A percentile compares a stretch with the other conserved stretches of the same genome.
These are phyloP conservation scores for Danio tinwini DNA, from an alignment of 2,797 vertebrate species.

Conservation along the genomic window DNA sequence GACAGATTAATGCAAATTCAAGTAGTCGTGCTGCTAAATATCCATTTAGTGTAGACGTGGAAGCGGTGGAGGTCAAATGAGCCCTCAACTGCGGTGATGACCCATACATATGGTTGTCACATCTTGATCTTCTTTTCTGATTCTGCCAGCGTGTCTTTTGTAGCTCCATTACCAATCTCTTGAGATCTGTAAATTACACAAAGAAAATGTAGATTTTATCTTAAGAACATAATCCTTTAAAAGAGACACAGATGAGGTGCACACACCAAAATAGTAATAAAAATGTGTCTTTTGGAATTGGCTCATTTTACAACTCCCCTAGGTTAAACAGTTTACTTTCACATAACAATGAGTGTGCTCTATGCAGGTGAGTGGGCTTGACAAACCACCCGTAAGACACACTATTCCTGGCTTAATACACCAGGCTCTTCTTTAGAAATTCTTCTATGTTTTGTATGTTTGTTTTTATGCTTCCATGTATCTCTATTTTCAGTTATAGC, in stretches of 20 bases:
- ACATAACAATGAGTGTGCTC: too few species aligned
- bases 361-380: too few species aligned
- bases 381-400: too few species aligned
- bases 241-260: background rate
- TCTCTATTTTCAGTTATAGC: too few species aligned
- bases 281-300: too few species aligned
- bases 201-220: slow-evolving; percentile 14
- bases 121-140: slow-evolving; percentile 44
- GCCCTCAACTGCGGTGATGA: slow-evolving; percentile 45
- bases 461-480: too few species aligned
- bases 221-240: slow-evolving; percentile 24
- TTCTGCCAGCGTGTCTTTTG: slow-evolving; percentile 26
- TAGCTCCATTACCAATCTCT: slow-evolving; percentile 38
- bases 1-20: slow-evolving; percentile 46
- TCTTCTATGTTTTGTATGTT: too few species aligned
- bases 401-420: too few species aligned
- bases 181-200: slow-evolving; percentile 37
- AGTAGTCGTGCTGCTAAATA: slow-evolving; percentile 33
- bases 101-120: slow-evolving; percentile 49
- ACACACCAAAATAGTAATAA: too few species aligned
- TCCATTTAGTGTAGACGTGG: slow-evolving; percentile 27
- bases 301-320: too few species aligned
- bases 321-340: too few species aligned
- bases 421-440: too few species aligned
- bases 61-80: slow-evolving; percentile 46